Evolutionary conservation across 2,113 vertebrate species (phyloP).

Genomic region (Otocyon megalotis): DNA sequence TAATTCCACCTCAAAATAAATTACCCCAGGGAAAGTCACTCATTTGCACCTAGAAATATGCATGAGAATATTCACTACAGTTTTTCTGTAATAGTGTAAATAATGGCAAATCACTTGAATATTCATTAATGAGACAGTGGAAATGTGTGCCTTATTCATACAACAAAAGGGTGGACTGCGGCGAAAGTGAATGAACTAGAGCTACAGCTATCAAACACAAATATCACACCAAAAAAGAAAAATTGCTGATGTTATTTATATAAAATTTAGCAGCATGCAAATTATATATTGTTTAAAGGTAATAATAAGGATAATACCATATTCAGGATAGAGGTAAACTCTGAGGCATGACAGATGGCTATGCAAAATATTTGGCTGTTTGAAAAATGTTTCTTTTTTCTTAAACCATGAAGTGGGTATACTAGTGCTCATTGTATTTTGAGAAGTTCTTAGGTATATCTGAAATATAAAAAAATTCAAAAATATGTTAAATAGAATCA

Average conservation of each 20-base stretch:
- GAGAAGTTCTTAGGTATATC: neutral
- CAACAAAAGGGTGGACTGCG: neutral
- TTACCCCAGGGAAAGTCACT: neutral
- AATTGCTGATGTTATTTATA: neutral
- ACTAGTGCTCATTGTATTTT: neutral
- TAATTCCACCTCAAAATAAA: neutral
- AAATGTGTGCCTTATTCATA: neutral
- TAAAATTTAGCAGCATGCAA: neutral
- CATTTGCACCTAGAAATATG: neutral
- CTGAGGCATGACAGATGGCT: neutral
- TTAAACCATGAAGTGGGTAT: neutral
- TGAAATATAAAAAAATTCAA: neutral
- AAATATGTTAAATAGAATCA: neutral
- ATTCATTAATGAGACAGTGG: neutral
- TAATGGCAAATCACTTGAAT: neutral
- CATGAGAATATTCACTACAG: neutral
- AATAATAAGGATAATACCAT: neutral
- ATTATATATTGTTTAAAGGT: neutral
- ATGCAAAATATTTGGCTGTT: neutral
- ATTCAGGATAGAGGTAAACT: neutral
- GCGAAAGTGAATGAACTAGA: neutral
- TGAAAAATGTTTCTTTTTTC: neutral
- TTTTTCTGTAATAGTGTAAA: constrained; percentile 13
- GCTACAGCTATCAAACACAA: neutral
- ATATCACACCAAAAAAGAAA: neutral